Conservation (phyloP, 1,140 invertebrate genomes). For the Nilaparvata lugens region DNA sequence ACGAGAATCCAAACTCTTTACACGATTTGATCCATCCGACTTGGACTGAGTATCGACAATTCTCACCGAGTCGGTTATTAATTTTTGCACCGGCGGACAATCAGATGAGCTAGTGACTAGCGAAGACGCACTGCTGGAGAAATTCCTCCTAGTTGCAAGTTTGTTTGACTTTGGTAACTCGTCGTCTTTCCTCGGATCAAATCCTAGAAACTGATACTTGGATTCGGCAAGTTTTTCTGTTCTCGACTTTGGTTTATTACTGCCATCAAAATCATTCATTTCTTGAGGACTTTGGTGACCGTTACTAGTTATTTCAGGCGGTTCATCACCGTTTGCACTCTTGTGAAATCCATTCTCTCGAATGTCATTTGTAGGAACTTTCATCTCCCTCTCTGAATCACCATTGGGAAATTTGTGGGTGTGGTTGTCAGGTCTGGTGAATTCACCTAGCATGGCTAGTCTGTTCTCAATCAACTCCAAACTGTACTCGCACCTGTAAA, state of each 20-base stretch:
- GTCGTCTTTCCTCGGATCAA: slow-evolving; percentile 18
- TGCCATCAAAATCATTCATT: background rate
- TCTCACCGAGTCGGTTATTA: background rate
- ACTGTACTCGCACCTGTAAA: slow-evolving; percentile 23
- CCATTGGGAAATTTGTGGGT: too few species aligned
- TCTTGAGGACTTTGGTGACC: too few species aligned
- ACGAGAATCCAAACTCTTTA: background rate
- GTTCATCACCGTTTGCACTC: background rate
- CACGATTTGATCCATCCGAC: background rate
- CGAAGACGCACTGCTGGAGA: background rate
- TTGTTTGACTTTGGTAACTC: background rate
- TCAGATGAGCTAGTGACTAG: background rate
- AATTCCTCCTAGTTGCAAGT: background rate
- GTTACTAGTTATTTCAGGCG: background rate
- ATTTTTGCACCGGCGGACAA: background rate
- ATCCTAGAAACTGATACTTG: slow-evolving; percentile 24
- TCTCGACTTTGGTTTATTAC: slow-evolving; percentile 9
- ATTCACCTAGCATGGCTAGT: slow-evolving; percentile 39
- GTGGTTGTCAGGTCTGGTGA: background rate
- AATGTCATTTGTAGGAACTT: background rate
- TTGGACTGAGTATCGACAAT: background rate
- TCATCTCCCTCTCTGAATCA: background rate
- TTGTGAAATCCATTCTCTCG: background rate
- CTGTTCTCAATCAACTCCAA: slow-evolving; percentile 39
- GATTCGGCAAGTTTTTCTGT: slow-evolving; percentile 15